Base-by-base conservation (phyloP, 2,797 vertebrate species). In the Margarornis squamiger region DNA sequence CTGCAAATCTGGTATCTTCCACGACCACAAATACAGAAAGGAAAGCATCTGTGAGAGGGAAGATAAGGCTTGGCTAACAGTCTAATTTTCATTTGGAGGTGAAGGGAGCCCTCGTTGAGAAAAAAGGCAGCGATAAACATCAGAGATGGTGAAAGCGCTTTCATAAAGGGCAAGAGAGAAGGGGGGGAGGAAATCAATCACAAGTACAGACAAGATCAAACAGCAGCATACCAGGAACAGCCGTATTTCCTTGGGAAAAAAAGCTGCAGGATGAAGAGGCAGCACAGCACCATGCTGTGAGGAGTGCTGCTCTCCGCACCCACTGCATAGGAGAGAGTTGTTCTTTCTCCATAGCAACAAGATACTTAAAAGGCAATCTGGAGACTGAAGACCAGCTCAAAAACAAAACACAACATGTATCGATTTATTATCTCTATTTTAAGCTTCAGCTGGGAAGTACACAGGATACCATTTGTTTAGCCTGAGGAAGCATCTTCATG, bases 321-420 rank as follows among this genome's bases (percentile, higher is more conserved):
- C 95, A 95, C 93, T 92, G 93, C 91, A 90, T 36, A 80, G 86
- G 78, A 94, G 88, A 95, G 83, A 97, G 94, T 78, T 89, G 74
- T 67, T 58, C 91, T 68, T 94, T 97, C 95, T 94, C 97, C 96
- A 98, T 97, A 96, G 97, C 96, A 98, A 98, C 97, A 41, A 92
- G 93, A 96, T 85, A 90, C 95, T 93, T 94, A 88, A 95, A 97
- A 95, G 90, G 88, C 92, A 90, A 94, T 95, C 81, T 84, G 91
- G 77, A 96, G 91, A 96, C 86, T 79, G 83, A 94, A 92, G 92
- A 88, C 77, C 76, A 59, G 62, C 91, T 92, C 93, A 94, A 95
- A 95, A 96, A 54, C 88, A 94, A 93, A 97, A 93, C 79, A 87
- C 86, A 90, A 92, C 72, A 81, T 41, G 39, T 81, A 94, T 95